Percentiles rank a stretch among this genome's conserved stretches.
Evolutionary conservation across 1,140 invertebrate species (phyloP).

Genomic region (Scaptomyza hsui): DNA sequence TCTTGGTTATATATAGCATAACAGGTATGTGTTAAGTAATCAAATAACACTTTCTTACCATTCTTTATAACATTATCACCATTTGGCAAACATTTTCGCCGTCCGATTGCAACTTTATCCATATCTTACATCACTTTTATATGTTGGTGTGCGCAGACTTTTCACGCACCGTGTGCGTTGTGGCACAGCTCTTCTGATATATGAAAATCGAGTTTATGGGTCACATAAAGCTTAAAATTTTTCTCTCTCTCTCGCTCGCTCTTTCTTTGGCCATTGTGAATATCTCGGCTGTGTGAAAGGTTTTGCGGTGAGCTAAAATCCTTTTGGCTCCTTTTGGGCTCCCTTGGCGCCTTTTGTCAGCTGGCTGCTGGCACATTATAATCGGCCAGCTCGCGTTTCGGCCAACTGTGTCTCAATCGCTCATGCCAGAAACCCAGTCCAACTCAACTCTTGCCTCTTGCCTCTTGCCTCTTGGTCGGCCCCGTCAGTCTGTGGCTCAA

Average conservation of each 20-base stretch:
- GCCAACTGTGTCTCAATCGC: slow-evolving; percentile 37
- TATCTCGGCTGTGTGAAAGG: slow-evolving; percentile 11
- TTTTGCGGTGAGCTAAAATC: slow-evolving; percentile 19
- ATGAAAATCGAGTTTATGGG: slow-evolving; percentile 24
- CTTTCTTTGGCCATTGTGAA: slow-evolving; percentile 6
- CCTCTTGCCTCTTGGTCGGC: background rate
- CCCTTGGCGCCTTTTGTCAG: background rate
- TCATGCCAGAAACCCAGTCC: slow-evolving; percentile 1
- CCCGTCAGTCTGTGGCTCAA: slow-evolving; percentile 1
- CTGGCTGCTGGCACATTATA: background rate
- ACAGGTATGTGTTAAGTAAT: no score
- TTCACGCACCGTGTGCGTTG: background rate
- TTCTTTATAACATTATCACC: no score
- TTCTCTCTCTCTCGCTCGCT: slow-evolving; percentile 31
- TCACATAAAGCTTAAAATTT: slow-evolving; percentile 29
- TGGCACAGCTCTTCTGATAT: background rate
- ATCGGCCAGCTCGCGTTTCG: slow-evolving; percentile 11
- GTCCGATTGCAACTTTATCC: no score
- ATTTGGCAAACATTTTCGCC: background rate
- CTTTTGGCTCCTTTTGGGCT: background rate
- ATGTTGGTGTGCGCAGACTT: no score
- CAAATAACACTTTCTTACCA: no score
- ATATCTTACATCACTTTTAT: no score
- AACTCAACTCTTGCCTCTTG: background rate
- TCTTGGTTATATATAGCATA: no score